Conservation (phyloP, 2,113 vertebrate species). For the Dicentrarchus labrax region DNA sequence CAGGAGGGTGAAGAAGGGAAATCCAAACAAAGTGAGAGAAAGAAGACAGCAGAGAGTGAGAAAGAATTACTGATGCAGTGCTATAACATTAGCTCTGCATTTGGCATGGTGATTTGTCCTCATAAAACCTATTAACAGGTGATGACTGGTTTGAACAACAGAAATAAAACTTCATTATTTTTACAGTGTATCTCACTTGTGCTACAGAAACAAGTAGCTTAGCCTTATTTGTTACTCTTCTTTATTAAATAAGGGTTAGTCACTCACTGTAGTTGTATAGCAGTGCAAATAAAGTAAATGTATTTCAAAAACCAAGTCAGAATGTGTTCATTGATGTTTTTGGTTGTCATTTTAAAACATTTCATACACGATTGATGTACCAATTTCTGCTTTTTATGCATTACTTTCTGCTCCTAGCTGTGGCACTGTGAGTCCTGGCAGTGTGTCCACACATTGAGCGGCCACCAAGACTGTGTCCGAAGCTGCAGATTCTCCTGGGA, state of each 20-base stretch:
- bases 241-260: background rate
- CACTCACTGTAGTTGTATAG: background rate
- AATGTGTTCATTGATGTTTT: background rate
- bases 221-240: too few species aligned
- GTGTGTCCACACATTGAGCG: conserved; percentile 84
- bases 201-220: background rate
- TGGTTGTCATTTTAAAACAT: background rate
- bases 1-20: background rate
- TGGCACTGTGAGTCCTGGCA: conserved; percentile 88
- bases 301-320: background rate
- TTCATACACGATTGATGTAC: too few species aligned
- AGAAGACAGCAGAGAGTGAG: conserved; percentile 1
- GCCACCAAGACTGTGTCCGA: conserved; percentile 92
- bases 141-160: conserved; percentile 11
- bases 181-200: background rate
- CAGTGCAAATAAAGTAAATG: background rate
- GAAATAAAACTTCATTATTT: background rate
- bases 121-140: conserved; percentile 20
- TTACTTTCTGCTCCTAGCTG: conserved; percentile 81
- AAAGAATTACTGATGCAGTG: conserved; percentile 9
- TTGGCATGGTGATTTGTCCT: conserved; percentile 10
- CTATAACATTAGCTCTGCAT: conserved; percentile 32
- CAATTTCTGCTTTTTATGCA: background rate
- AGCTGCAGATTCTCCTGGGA: conserved; percentile 93
- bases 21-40: conserved; percentile 15